Evolutionary conservation across 30 jellyfish, hydroid and myxozoan genomes (phyloP).

Genomic region (Hydractinia echinata): DNA sequence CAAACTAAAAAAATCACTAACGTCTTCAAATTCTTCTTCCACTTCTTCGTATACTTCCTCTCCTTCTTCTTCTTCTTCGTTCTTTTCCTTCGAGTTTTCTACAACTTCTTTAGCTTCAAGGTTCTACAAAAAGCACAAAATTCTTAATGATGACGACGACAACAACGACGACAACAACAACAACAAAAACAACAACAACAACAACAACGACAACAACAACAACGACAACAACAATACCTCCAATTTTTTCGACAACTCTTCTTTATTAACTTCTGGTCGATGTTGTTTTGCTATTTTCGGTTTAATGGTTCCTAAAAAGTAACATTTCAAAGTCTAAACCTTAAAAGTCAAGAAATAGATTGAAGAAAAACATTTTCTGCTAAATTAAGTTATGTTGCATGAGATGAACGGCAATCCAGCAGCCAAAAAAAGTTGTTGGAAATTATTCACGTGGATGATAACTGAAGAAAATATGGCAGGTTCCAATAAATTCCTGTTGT

Average conservation of each 20-base stretch:
- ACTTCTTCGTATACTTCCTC: conserved; percentile 62
- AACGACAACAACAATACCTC: background rate
- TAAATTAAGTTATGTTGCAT: too few species aligned
- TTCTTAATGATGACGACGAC: background rate
- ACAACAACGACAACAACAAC: background rate
- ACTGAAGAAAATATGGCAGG: too few species aligned
- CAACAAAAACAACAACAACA: background rate
- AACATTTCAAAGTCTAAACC: too few species aligned
- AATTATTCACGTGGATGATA: too few species aligned
- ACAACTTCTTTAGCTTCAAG: conserved; percentile 52
- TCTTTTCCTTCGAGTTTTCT: conserved; percentile 43
- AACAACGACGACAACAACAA: background rate
- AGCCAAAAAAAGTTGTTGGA: too few species aligned
- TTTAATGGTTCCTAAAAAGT: too few species aligned
- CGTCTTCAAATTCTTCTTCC: conserved; percentile 78
- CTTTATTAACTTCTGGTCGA: too few species aligned
- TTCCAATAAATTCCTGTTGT: too few species aligned
- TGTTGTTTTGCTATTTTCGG: too few species aligned
- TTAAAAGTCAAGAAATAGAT: too few species aligned
- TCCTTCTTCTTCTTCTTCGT: conserved; percentile 62
- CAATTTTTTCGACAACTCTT: background rate
- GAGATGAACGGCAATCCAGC: too few species aligned
- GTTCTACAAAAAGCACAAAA: conserved; percentile 15
- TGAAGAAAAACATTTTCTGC: too few species aligned
- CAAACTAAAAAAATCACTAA: background rate